These are phyloP conservation scores for Turnix velox DNA, from an alignment of 2,113 vertebrate species.

Conservation along the genomic window DNA sequence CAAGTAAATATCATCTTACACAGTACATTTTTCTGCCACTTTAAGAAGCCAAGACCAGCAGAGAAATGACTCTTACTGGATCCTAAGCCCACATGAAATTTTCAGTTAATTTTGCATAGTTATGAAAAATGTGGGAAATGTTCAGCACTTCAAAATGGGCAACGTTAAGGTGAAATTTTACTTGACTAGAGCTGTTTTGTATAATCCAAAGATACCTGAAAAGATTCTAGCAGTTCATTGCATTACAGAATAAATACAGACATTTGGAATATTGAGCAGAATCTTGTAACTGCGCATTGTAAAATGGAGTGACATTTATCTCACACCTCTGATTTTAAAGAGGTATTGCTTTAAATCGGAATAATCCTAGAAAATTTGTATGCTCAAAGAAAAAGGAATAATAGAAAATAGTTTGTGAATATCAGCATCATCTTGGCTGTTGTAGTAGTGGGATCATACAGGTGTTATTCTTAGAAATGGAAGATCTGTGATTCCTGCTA, in stretches of 20 bases:
- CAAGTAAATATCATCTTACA: constrained; percentile 7
- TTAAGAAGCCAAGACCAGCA: constrained; percentile 15
- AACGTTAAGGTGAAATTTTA: neutral
- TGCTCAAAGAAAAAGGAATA: neutral
- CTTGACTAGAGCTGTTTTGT: neutral
- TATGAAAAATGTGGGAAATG: neutral
- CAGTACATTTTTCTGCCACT: neutral
- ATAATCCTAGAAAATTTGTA: neutral
- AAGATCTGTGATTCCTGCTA: neutral
- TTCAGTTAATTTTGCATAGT: neutral
- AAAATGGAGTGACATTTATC: neutral
- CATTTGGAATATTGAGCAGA: neutral
- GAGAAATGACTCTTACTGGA: neutral
- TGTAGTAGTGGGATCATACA: neutral
- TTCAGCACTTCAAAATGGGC: neutral
- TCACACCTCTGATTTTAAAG: neutral
- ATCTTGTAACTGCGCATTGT: neutral
- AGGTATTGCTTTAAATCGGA: neutral
- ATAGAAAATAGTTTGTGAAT: neutral
- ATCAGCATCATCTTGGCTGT: neutral
- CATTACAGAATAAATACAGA: neutral
- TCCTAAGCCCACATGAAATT: constrained; percentile 3
- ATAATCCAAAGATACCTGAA: neutral
- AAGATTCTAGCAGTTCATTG: neutral
- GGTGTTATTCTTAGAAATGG: neutral